Evolutionary conservation across 2,797 vertebrate genomes (phyloP).

Genomic region (Enteromius viviparus): DNA sequence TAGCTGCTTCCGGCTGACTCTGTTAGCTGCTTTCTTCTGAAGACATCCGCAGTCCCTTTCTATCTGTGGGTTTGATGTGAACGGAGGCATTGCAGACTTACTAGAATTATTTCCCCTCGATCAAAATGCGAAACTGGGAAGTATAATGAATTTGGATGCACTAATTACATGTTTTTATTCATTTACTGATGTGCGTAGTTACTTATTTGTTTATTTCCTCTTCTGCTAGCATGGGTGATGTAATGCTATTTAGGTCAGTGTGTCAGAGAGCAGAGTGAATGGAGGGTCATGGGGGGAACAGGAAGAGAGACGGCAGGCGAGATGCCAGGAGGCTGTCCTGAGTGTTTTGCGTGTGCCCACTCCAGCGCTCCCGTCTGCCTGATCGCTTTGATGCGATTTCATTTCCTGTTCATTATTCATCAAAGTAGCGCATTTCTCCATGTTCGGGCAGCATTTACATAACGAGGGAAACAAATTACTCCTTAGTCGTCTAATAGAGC

Average conservation of each 20-base stretch:
- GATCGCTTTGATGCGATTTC: conserved; percentile 57
- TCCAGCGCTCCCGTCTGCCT: conserved; percentile 32
- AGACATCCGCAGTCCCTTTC: conserved; percentile 4
- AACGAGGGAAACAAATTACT: conserved; percentile 66
- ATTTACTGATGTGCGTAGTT: conserved; percentile 18
- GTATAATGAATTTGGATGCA: not conserved
- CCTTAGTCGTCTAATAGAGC: conserved; percentile 52
- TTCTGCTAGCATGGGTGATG: not conserved
- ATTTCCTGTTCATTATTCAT: conserved; percentile 60
- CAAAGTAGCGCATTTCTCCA: conserved; percentile 56
- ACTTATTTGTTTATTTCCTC: conserved; percentile 32
- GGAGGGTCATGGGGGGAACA: not conserved
- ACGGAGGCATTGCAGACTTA: not conserved
- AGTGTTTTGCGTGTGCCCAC: conserved; percentile 32
- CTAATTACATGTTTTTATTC: conserved; percentile 10
- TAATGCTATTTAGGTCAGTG: conserved; percentile 28
- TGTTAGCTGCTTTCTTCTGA: not conserved
- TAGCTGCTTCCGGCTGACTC: conserved; percentile 4
- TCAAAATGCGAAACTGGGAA: conserved; percentile 4
- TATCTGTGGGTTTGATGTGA: conserved; percentile 17
- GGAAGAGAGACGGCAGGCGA: conserved; percentile 21
- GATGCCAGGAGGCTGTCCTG: conserved; percentile 21
- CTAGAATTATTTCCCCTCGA: not conserved
- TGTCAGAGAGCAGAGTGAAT: conserved; percentile 25
- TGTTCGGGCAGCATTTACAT: conserved; percentile 61